Percentiles rank a stretch among this genome's conserved stretches.
phyloP scores from a whole-genome alignment of 2,797 vertebrate species.

The Phataginus tricuspis region DNA sequence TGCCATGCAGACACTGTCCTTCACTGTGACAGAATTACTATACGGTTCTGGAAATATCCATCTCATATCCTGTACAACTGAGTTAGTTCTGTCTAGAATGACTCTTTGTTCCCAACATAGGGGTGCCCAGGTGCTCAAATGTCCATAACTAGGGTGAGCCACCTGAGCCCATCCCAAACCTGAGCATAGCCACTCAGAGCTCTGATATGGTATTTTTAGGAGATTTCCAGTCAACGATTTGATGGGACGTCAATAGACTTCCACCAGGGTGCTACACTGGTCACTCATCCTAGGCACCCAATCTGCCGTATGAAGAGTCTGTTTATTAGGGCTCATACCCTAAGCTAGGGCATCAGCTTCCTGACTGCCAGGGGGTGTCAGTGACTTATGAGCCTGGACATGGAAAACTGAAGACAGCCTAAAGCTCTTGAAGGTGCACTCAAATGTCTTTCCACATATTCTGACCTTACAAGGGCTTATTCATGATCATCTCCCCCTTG shows the following conservation, averaged over 20 bases:
- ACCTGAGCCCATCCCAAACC: neutral
- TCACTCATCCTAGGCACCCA: neutral
- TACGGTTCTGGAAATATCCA: neutral
- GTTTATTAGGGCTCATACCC: neutral
- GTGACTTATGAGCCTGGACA: neutral
- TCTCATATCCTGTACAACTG: neutral
- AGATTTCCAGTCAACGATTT: neutral
- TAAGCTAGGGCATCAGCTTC: neutral
- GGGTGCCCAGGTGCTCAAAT: neutral
- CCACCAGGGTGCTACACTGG: neutral
- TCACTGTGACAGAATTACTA: neutral
- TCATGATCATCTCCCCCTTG: neutral
- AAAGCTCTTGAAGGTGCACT: neutral
- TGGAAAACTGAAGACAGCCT: neutral
- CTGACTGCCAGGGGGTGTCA: neutral
- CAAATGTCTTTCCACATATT: neutral
- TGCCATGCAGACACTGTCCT: neutral
- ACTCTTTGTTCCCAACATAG: neutral
- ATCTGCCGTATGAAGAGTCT: neutral
- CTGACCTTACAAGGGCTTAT: neutral
- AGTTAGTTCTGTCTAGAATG: neutral
- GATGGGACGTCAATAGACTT: neutral
- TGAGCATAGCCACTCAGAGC: neutral
- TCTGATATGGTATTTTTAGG: neutral
- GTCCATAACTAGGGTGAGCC: fast-evolving